Conservation (phyloP, 2,888 invertebrate species). For the Chesias legatella region DNA sequence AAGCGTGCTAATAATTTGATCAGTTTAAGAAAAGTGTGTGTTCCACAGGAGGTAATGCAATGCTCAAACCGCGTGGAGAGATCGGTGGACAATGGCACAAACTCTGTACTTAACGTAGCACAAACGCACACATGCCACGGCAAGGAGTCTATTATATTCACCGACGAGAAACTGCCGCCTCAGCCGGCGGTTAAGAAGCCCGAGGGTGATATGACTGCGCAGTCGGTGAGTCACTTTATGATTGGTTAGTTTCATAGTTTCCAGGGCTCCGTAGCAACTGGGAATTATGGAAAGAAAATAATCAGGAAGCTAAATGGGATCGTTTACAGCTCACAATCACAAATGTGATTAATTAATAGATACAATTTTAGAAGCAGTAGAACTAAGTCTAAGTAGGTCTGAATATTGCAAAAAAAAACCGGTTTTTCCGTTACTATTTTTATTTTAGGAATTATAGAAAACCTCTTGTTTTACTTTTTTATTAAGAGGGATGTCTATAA, state of each 20-base stretch:
- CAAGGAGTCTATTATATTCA: slow-evolving; percentile 46
- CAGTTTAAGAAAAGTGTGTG: neutral
- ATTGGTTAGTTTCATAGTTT: neutral
- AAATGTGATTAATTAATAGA: too few species aligned
- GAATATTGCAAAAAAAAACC: too few species aligned
- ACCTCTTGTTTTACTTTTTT: too few species aligned
- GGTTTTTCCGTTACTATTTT: too few species aligned
- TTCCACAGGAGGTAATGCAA: slow-evolving; percentile 54
- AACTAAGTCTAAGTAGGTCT: too few species aligned
- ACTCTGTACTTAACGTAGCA: slow-evolving; percentile 29
- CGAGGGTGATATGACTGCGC: slow-evolving; percentile 30
- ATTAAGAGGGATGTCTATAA: too few species aligned
- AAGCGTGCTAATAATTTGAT: neutral
- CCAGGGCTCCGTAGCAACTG: too few species aligned
- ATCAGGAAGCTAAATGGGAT: too few species aligned
- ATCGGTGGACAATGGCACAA: slow-evolving; percentile 32
- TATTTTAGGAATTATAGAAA: too few species aligned
- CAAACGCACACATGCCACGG: slow-evolving; percentile 43
- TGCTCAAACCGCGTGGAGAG: slow-evolving; percentile 45
- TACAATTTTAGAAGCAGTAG: too few species aligned
- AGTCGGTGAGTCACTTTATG: slow-evolving; percentile 34
- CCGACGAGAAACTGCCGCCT: slow-evolving; percentile 34
- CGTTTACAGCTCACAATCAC: too few species aligned
- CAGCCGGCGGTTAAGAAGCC: slow-evolving; percentile 17
- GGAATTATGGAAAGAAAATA: too few species aligned